phyloP scores from a whole-genome alignment of 2,113 vertebrate genomes.

The Ibidorhyncha struthersii region DNA sequence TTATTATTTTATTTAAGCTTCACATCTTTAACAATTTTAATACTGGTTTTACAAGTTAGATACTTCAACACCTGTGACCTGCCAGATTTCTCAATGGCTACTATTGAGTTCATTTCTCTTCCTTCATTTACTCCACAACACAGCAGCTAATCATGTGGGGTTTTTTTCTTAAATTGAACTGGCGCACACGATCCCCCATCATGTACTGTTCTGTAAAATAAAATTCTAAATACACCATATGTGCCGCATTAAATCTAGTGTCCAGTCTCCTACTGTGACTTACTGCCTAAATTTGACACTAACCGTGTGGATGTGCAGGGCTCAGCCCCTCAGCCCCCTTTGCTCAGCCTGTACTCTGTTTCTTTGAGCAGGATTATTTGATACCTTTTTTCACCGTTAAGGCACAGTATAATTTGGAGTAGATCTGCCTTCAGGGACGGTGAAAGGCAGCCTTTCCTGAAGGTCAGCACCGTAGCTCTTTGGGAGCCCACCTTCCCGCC shows the following conservation, averaged over 20 bases:
- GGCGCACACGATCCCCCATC: neutral
- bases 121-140: neutral
- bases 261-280: neutral
- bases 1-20: neutral
- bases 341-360: accelerated
- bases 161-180: neutral
- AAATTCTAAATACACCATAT: neutral
- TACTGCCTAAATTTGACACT: neutral
- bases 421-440: neutral
- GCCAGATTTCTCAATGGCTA: neutral
- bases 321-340: neutral
- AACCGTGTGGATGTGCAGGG: accelerated
- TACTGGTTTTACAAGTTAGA: neutral
- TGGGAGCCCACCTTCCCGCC: neutral
- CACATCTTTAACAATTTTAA: neutral
- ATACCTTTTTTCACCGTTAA: neutral
- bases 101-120: neutral
- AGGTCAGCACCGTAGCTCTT: neutral
- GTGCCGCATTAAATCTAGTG: neutral
- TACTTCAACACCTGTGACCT: neutral
- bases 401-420: accelerated
- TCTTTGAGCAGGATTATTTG: neutral
- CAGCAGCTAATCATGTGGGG: neutral
- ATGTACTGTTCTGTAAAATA: neutral
- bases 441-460: neutral